phyloP scores from a whole-genome alignment of 2,888 invertebrate genomes.

The Chymomyza amoena region DNA sequence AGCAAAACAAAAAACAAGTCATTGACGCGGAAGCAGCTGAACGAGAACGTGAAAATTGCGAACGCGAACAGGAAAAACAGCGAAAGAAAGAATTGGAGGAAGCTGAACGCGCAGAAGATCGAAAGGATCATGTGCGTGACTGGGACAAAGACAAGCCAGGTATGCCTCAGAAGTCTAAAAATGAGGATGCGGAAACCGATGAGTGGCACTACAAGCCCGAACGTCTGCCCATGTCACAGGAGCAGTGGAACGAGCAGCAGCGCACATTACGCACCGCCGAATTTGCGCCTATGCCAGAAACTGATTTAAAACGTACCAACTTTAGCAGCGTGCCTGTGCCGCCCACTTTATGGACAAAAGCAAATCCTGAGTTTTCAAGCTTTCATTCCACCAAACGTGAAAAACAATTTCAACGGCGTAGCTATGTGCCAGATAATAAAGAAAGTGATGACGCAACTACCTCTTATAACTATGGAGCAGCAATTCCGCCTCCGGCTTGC shows the following conservation, averaged over 20 bases:
- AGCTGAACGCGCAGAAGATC: conserved; percentile 75
- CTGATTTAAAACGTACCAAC: conserved; percentile 57
- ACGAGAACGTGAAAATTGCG: conserved; percentile 72
- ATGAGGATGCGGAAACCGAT: conserved; percentile 17
- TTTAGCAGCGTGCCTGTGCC: conserved; percentile 59
- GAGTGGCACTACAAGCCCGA: conserved; percentile 76
- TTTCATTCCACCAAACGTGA: conserved; percentile 60
- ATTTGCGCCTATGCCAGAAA: conserved; percentile 84
- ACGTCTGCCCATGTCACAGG: conserved; percentile 76
- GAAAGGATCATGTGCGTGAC: conserved; percentile 81
- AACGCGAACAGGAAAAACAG: conserved; percentile 55
- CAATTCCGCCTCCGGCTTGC: conserved; percentile 84
- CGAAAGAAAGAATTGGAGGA: conserved; percentile 73
- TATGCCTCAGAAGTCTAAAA: conserved; percentile 9
- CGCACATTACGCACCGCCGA: conserved; percentile 85
- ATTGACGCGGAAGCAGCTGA: conserved; percentile 29
- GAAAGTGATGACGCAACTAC: conserved; percentile 10
- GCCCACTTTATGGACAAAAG: conserved; percentile 12
- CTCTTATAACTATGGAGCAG: conserved; percentile 76
- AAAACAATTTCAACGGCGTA: conserved; percentile 68
- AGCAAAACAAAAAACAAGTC: conserved; percentile 32
- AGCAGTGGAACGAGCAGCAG: conserved; percentile 81
- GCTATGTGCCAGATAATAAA: conserved; percentile 33
- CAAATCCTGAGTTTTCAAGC: conserved; percentile 44
- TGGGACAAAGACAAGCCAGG: conserved; percentile 83